Evolutionary conservation across 2,113 vertebrate species (phyloP).

Genomic region (Notechis scutatus): DNA sequence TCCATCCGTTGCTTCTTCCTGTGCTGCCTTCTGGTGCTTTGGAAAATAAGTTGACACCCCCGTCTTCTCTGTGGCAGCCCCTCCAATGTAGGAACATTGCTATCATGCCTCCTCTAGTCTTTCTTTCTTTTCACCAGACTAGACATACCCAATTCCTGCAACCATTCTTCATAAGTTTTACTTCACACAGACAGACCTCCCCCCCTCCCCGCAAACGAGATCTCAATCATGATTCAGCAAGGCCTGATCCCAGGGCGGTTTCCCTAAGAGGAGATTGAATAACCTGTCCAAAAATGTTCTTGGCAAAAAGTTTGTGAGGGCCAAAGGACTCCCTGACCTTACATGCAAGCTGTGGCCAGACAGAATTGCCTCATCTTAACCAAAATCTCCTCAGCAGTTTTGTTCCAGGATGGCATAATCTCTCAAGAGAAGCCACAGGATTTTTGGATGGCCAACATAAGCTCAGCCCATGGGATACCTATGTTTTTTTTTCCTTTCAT

Average conservation of each 20-base stretch:
- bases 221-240: not conserved
- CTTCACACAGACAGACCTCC: not conserved
- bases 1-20: not conserved
- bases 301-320: slow-evolving; percentile 32
- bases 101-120: accelerated
- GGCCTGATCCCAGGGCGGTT: not conserved
- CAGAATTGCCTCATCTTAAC: slow-evolving; percentile 41
- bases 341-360: slow-evolving; percentile 54
- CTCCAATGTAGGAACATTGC: not conserved
- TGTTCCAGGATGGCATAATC: slow-evolving; percentile 61
- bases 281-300: slow-evolving; percentile 31
- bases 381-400: slow-evolving; percentile 57
- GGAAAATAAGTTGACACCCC: not conserved
- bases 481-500: slow-evolving; percentile 49
- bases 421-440: slow-evolving; percentile 56
- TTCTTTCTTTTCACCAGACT: not conserved
- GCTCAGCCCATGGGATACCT: slow-evolving; percentile 49
- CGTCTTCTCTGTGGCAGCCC: not conserved
- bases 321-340: slow-evolving; percentile 3
- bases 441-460: slow-evolving; percentile 52
- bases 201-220: not conserved
- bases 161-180: not conserved
- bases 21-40: not conserved
- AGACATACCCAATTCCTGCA: not conserved
- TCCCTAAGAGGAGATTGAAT: not conserved